Evolutionary conservation across 2,797 vertebrate genomes (phyloP).

Genomic region (Thunnus albacares): DNA sequence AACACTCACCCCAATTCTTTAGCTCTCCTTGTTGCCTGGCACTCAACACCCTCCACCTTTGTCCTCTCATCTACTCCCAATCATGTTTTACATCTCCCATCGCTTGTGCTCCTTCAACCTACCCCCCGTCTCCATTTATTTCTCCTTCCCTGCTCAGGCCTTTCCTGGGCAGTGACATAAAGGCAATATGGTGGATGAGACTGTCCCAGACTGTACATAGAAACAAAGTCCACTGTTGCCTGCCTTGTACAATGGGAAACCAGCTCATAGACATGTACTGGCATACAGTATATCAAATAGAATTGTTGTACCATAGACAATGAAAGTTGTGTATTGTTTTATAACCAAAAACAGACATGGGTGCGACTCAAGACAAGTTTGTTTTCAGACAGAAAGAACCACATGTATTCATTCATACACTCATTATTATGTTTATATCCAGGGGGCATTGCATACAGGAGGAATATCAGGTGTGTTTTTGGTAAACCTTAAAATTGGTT

Average conservation of each 20-base stretch:
- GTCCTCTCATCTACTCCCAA: conserved; percentile 49
- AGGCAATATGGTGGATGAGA: conserved; percentile 86
- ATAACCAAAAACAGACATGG: conserved; percentile 88
- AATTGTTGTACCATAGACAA: conserved; percentile 85
- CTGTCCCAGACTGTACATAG: conserved; percentile 86
- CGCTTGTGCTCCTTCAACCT: conserved; percentile 58
- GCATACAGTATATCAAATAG: conserved; percentile 80
- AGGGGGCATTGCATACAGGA: conserved; percentile 78
- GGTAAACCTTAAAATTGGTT: conserved; percentile 81
- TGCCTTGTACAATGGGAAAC: conserved; percentile 82
- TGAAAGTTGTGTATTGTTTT: conserved; percentile 86
- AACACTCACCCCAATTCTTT: conserved; percentile 54
- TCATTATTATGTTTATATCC: conserved; percentile 81
- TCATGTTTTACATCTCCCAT: conserved; percentile 66
- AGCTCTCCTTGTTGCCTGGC: conserved; percentile 60
- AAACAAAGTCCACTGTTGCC: conserved; percentile 82
- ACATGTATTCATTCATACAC: conserved; percentile 81
- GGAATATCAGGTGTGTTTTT: conserved; percentile 82
- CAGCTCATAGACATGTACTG: conserved; percentile 82
- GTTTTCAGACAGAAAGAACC: conserved; percentile 83
- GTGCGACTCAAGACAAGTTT: conserved; percentile 87
- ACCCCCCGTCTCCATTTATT: conserved; percentile 54
- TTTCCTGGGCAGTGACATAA: conserved; percentile 77
- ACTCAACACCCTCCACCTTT: conserved; percentile 58
- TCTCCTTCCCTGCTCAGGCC: conserved; percentile 70